Conservation (phyloP, 1,140 invertebrate genomes). For the Zelostemma sp. region DNA sequence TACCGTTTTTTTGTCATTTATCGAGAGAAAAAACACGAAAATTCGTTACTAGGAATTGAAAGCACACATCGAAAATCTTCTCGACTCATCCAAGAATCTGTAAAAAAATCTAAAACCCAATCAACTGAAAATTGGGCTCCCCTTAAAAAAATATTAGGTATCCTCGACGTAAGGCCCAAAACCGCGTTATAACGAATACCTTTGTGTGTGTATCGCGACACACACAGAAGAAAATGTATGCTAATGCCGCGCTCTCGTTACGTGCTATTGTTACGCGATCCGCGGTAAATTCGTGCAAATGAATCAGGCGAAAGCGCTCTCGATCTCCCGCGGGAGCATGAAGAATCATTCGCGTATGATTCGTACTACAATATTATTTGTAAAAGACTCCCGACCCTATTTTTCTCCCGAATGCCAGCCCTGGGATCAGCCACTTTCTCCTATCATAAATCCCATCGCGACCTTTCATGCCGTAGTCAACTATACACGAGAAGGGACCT, state of each 20-base stretch:
- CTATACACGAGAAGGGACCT: constrained; percentile 20
- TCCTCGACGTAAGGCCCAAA: no score
- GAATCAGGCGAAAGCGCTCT: constrained; percentile 39
- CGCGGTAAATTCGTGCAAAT: constrained; percentile 37
- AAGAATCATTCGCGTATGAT: constrained; percentile 35
- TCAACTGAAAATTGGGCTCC: no score
- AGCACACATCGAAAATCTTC: no score
- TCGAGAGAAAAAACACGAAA: no score
- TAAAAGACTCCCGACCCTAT: constrained; percentile 54
- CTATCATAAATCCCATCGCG: constrained; percentile 24
- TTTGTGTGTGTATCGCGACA: no score
- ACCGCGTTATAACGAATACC: no score
- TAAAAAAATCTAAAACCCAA: no score
- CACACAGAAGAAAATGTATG: constrained; percentile 48
- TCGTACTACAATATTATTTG: constrained; percentile 51
- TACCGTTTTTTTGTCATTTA: no score
- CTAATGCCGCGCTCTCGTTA: constrained; percentile 64
- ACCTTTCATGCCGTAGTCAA: constrained; percentile 25
- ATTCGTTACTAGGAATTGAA: no score
- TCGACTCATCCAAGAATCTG: no score
- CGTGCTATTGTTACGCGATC: constrained; percentile 62
- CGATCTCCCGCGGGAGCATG: constrained; percentile 26
- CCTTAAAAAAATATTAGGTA: no score
- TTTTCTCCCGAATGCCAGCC: constrained; percentile 35
- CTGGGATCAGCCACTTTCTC: constrained; percentile 41